Percentiles rank a stretch among this genome's conserved stretches.
These are phyloP conservation scores for Diabrotica undecimpunctata DNA, from an alignment of 1,140 invertebrate genomes.

Conservation along the genomic window DNA sequence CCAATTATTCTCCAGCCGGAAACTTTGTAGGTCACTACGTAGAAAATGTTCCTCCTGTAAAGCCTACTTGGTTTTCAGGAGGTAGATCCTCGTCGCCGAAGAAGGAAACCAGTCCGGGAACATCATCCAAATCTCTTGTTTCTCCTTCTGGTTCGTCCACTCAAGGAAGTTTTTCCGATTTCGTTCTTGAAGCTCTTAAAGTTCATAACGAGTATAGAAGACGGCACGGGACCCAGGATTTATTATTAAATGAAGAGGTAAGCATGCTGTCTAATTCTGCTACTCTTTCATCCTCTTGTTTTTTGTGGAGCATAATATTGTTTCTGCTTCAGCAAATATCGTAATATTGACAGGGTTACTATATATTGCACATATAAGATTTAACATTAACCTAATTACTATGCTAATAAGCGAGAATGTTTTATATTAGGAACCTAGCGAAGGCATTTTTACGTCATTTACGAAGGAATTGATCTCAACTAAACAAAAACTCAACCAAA, in stretches of 20 bases:
- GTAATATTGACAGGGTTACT: no score
- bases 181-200: constrained; percentile 63
- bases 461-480: no score
- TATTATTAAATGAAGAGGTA: constrained; percentile 64
- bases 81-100: neutral
- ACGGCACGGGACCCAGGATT: constrained; percentile 64
- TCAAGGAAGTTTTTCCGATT: constrained; percentile 30
- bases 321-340: no score
- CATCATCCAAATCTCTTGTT: neutral
- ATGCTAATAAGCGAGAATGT: no score
- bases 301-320: no score
- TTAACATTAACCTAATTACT: no score
- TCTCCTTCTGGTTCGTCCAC: neutral
- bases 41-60: constrained; percentile 65
- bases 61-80: constrained; percentile 23
- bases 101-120: constrained; percentile 11
- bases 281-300: no score
- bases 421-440: no score
- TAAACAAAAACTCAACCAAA: no score
- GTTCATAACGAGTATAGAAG: constrained; percentile 75
- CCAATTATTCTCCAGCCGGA: constrained; percentile 82
- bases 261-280: constrained; percentile 32
- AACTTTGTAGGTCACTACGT: constrained; percentile 77
- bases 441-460: no score
- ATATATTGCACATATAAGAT: no score